phyloP scores from a whole-genome alignment of 2,888 invertebrate species.

The Nasonia oneida region DNA sequence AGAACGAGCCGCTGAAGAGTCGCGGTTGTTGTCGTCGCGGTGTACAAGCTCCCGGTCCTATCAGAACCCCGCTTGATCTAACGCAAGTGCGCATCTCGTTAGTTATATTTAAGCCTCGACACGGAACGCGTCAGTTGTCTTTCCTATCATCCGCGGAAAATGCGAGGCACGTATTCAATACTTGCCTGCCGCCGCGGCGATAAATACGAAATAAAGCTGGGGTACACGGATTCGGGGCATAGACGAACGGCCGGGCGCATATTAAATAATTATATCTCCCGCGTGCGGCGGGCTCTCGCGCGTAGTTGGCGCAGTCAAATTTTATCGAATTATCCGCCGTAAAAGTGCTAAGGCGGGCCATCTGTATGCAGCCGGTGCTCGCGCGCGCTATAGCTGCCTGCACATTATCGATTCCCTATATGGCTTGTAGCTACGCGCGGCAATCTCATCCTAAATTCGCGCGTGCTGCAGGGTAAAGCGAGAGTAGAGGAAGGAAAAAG shows the following conservation, averaged over 20 bases:
- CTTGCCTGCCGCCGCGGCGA: neutral
- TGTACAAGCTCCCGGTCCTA: no score
- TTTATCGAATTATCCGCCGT: constrained; percentile 18
- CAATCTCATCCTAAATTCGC: constrained; percentile 14
- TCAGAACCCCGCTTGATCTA: neutral
- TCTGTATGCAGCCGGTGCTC: neutral
- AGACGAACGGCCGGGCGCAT: neutral
- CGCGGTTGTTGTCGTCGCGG: no score
- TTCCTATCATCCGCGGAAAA: neutral
- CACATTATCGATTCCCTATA: no score
- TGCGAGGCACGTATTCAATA: constrained; percentile 54
- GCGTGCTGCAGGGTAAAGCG: neutral
- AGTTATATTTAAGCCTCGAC: neutral
- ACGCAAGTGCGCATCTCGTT: neutral
- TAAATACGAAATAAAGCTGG: neutral
- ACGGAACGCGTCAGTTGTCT: neutral
- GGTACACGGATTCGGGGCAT: neutral
- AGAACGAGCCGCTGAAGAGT: neutral
- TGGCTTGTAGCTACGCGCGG: neutral
- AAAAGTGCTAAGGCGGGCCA: neutral
- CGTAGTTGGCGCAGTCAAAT: neutral
- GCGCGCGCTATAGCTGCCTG: no score
- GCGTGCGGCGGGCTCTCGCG: no score
- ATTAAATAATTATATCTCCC: no score
- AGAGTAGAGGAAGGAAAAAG: neutral